phyloP scores from a whole-genome alignment of 2,888 invertebrate species.

The Cetonia aurata region DNA sequence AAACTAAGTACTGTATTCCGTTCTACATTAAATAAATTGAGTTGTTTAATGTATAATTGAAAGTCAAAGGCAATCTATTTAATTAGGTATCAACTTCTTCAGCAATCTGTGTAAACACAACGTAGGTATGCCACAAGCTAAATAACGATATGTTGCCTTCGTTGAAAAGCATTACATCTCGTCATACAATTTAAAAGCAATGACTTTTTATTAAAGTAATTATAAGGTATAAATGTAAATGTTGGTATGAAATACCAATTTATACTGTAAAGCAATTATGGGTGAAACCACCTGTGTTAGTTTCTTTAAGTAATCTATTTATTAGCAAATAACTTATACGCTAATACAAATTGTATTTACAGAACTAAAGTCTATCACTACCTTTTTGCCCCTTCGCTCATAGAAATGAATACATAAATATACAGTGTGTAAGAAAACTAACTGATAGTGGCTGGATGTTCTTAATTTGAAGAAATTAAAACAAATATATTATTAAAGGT shows the following conservation, averaged over 20 bases:
- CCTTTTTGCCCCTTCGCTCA: too few relatives aligned
- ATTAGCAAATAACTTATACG: background rate
- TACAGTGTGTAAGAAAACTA: too few relatives aligned
- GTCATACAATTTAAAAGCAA: constrained; percentile 20
- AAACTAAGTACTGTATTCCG: background rate
- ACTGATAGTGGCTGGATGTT: too few relatives aligned
- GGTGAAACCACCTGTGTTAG: background rate
- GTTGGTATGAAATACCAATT: background rate
- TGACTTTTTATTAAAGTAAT: constrained; percentile 20
- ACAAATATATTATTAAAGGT: too few relatives aligned
- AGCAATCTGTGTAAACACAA: background rate
- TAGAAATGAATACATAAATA: too few relatives aligned
- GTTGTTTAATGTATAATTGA: background rate
- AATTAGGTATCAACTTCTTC: background rate
- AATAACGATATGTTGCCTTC: background rate
- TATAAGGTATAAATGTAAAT: constrained; percentile 11
- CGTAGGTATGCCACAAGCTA: background rate
- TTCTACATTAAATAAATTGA: too few relatives aligned
- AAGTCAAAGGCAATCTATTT: background rate
- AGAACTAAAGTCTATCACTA: too few relatives aligned
- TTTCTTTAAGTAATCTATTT: constrained; percentile 12
- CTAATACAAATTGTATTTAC: too few relatives aligned
- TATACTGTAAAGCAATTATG: constrained; percentile 1
- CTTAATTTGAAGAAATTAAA: too few relatives aligned
- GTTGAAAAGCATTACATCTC: background rate